phyloP scores from a whole-genome alignment of 2,113 vertebrate species.

The Myiopsitta monachus region DNA sequence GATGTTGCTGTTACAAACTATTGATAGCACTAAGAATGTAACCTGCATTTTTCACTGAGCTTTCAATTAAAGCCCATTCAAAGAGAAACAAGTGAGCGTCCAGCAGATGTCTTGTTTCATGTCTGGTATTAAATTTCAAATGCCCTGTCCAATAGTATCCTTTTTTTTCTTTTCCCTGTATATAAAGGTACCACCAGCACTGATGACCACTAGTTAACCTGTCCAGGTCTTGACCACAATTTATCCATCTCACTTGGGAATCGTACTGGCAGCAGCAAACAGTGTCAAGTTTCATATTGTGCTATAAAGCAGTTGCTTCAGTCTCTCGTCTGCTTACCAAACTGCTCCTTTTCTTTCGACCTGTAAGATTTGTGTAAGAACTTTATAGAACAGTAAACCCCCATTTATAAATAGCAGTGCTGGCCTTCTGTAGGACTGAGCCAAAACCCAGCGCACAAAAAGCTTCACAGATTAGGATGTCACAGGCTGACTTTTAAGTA shows the following conservation, averaged over 20 bases:
- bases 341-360: not conserved
- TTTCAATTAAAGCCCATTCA: constrained; percentile 83
- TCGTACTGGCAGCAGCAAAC: constrained; percentile 36
- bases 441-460: not conserved
- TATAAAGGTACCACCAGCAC: constrained; percentile 44
- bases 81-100: constrained; percentile 71
- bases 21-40: constrained; percentile 80
- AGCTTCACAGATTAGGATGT: constrained; percentile 29
- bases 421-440: not conserved
- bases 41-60: constrained; percentile 79
- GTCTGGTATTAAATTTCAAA: constrained; percentile 69
- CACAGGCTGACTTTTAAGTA: not conserved
- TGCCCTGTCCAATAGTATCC: constrained; percentile 39
- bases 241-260: constrained; percentile 68
- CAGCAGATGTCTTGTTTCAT: constrained; percentile 71
- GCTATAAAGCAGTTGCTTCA: constrained; percentile 21
- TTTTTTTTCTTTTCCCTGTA: constrained; percentile 30
- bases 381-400: not conserved
- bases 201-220: constrained; percentile 64
- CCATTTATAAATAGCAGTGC: constrained; percentile 13
- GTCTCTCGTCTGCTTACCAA: not conserved
- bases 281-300: constrained; percentile 33
- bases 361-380: not conserved
- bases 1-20: constrained; percentile 74
- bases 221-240: constrained; percentile 65